Percentiles rank a stretch among this genome's conserved stretches.
These are phyloP conservation scores for Lordiphosa mommai DNA, from an alignment of 1,140 invertebrate genomes.

Conservation along the genomic window DNA sequence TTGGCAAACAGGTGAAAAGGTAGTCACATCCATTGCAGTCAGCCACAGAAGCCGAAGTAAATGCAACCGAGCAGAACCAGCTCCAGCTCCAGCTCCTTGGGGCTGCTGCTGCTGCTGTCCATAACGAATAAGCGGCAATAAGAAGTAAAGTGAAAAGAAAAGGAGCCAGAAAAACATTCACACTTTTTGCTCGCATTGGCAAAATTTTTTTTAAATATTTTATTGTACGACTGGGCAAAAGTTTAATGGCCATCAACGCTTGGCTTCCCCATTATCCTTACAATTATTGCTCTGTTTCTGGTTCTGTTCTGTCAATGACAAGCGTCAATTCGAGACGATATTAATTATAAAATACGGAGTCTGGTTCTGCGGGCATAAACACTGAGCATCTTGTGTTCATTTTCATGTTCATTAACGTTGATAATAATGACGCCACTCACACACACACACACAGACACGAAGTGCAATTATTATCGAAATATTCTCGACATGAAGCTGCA, in stretches of 20 bases:
- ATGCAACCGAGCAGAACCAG: constrained; percentile 22
- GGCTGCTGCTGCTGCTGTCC: constrained; percentile 16
- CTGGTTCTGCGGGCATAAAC: constrained; percentile 13
- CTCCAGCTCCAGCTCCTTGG: constrained; percentile 21
- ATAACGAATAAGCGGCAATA: constrained; percentile 37
- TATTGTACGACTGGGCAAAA: constrained; percentile 5
- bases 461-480: too few relatives aligned
- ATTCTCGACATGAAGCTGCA: too few relatives aligned
- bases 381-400: constrained; percentile 30
- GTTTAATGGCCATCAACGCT: constrained; percentile 28
- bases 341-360: constrained; percentile 43
- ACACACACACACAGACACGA: too few relatives aligned
- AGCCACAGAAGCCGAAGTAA: constrained; percentile 19
- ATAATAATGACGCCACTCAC: too few relatives aligned
- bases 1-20: constrained; percentile 33
- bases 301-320: neutral
- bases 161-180: neutral
- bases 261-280: constrained; percentile 44
- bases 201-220: constrained; percentile 24
- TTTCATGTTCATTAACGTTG: constrained; percentile 16
- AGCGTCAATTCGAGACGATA: constrained; percentile 18
- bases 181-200: constrained; percentile 11
- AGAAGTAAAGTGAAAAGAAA: constrained; percentile 10
- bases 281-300: constrained; percentile 18
- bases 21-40: constrained; percentile 25